Base-by-base conservation (phyloP, 2,113 vertebrate genomes). In the Spermophilus dauricus region DNA sequence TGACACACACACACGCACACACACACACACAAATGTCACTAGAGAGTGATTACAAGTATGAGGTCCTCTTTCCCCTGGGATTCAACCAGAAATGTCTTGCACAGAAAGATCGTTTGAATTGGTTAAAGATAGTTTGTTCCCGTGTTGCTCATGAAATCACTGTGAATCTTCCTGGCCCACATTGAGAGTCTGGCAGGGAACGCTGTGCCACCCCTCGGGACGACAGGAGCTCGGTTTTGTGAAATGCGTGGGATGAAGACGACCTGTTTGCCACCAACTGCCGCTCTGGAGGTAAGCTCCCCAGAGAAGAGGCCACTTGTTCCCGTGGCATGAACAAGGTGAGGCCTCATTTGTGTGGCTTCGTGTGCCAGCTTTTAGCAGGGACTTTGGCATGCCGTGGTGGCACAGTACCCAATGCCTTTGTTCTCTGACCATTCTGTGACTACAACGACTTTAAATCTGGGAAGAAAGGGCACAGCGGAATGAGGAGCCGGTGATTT, bases 121-220 rank as follows among this genome's bases (percentile, higher is more conserved):
- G 30, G 39, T 42, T 22, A 20, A 70, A 61, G 14, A 5, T 75
- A 39, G 56, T 48, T 91, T 65, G n/a, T 45, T 81, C 16, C 34
- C 89, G 45, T 34, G 42, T 61, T 96, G 88, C 7, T 5, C 28
- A 69, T 26, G 70, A 95, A 93, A 96, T 56, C 93, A 91, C 18
- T 9, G 7, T 39, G 86, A 37, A 39, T 51, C 92, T 91, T 88
- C 30, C 45, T 34, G 69, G 65, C 42, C 12, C 9, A 0, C 8
- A 51, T 30, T 2, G 12, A 39, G 22, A 48, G 13, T 34, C 18
- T 69, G 26, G n/a, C n/a, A 8, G 32, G 86, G 53, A 78, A 83
- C 85, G 77, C 37, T 17, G 28, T n/a, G 67, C 77, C 70, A 72
- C n/a, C 24, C 26, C 1, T 24, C 0, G 24, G 48, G 85, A 56